Conservation (phyloP, 1,140 invertebrate species). For the Halictus rubicundus region DNA sequence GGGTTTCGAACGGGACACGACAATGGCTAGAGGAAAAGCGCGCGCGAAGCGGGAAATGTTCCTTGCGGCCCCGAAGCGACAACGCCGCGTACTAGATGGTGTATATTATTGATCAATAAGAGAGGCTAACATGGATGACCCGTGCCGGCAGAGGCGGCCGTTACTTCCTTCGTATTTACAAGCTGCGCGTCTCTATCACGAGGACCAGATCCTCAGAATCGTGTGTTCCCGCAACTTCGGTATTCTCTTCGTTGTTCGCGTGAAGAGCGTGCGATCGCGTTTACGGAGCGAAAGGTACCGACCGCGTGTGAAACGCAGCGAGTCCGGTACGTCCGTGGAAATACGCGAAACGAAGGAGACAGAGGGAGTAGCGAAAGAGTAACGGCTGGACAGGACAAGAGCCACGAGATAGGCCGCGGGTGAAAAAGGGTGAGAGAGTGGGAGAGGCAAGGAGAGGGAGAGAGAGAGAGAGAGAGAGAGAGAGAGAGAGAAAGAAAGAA, state of each 20-base stretch:
- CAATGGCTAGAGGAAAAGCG: constrained; percentile 15
- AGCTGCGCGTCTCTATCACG: constrained; percentile 56
- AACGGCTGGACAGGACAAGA: constrained; percentile 15
- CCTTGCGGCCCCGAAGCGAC: constrained; percentile 58
- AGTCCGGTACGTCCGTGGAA: constrained; percentile 21
- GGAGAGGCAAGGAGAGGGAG: not conserved
- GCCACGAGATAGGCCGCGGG: constrained; percentile 26
- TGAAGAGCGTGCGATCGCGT: constrained; percentile 11
- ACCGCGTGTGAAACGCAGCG: constrained; percentile 21
- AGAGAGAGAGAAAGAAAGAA: constrained; percentile 5
- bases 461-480: not conserved
- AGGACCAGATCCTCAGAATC: constrained; percentile 32
- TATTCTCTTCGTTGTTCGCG: not conserved
- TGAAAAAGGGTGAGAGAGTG: constrained; percentile 7
- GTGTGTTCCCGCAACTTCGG: constrained; percentile 31
- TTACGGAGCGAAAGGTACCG: constrained; percentile 3
- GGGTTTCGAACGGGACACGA: not conserved
- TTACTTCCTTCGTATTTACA: constrained; percentile 72
- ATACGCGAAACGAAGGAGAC: constrained; percentile 18
- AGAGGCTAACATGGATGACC: constrained; percentile 72
- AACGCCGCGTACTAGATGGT: constrained; percentile 69
- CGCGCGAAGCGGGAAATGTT: constrained; percentile 28
- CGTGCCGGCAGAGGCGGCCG: constrained; percentile 76
- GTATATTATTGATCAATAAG: constrained; percentile 79
- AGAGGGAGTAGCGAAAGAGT: constrained; percentile 41